Base-by-base conservation (phyloP, 2,113 vertebrate species). In the Theristicus caerulescens region DNA sequence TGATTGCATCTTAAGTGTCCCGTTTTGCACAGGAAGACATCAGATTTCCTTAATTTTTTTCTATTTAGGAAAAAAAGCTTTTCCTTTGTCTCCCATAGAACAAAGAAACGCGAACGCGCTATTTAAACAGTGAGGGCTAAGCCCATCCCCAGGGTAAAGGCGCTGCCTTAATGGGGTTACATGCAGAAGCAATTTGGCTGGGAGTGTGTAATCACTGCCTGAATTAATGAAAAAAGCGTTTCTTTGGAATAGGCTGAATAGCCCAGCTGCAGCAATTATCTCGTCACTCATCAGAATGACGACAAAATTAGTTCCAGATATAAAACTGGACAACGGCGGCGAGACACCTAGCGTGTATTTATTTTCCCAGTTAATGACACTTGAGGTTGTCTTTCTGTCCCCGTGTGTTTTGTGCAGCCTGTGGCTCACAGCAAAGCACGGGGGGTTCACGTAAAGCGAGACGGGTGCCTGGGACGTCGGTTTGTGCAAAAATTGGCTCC, bases 191-290 rank as follows among this genome's bases (percentile, higher is more conserved):
- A 91, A 94, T 96, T 93, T 90, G 92, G 86, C 88, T 59, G 3
- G 1, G 66, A n/a, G 77, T 82, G 34, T 86, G 88, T 40, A 91
- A 94, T 96, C 93, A 21, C n/a, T 13, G 88, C 86, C 88, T 93
- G 97, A 92, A 95, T 96, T 93, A 89, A 95, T 82, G 91, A 49
- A 65, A 55, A 84, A 83, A 25, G 31, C 55, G 44, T 31, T 83
- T 81, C 79, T 94, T 84, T 94, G 93, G 94, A 74, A 47, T 2
- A 13, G 77, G 52, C 32, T 96, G 96, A 95, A 94, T 88, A 51
- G 95, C 69, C 61, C 96, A 97, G 95, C 94, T 97, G 96, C 89
- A 71, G 95, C 87, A 90, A 97, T 97, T 95, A 96, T 88, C 96
- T 94, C 76, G 6, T 96, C 95, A 93, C 89, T 95, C 94, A 81